Percentiles rank a stretch among this genome's conserved stretches.
phyloP scores from a whole-genome alignment of 1,140 invertebrate genomes.

The Temnothorax curvispinosus region DNA sequence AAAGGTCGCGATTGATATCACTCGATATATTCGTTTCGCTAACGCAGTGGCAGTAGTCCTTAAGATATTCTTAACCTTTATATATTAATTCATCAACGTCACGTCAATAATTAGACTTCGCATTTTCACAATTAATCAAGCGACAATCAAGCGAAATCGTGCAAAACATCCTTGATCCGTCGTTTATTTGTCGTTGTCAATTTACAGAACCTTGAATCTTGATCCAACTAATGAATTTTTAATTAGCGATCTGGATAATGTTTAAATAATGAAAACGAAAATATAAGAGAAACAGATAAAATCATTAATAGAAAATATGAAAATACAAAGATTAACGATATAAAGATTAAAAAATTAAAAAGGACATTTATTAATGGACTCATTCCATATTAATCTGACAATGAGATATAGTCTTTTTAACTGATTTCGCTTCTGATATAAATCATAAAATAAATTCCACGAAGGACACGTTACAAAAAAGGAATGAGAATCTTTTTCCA shows the following conservation, averaged over 20 bases:
- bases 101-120: slow-evolving; percentile 62
- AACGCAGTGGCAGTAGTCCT: slow-evolving; percentile 67
- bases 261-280: background rate
- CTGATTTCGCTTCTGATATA: background rate
- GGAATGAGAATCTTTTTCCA: background rate
- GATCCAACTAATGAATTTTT: background rate
- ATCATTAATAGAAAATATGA: slow-evolving; percentile 3
- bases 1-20: slow-evolving; percentile 6
- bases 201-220: background rate
- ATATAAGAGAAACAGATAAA: background rate
- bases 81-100: slow-evolving; percentile 56
- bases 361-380: background rate
- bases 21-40: slow-evolving; percentile 48
- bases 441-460: background rate
- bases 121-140: slow-evolving; percentile 52
- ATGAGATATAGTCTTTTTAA: background rate
- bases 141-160: background rate
- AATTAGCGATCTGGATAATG: background rate
- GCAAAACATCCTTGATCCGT: background rate
- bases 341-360: background rate
- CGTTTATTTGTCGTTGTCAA: background rate
- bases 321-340: background rate
- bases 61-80: slow-evolving; percentile 51
- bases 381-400: background rate
- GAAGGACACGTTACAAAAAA: background rate